These are phyloP conservation scores for Psittacus erithacus DNA, from an alignment of 2,113 vertebrate genomes.

Conservation along the genomic window DNA sequence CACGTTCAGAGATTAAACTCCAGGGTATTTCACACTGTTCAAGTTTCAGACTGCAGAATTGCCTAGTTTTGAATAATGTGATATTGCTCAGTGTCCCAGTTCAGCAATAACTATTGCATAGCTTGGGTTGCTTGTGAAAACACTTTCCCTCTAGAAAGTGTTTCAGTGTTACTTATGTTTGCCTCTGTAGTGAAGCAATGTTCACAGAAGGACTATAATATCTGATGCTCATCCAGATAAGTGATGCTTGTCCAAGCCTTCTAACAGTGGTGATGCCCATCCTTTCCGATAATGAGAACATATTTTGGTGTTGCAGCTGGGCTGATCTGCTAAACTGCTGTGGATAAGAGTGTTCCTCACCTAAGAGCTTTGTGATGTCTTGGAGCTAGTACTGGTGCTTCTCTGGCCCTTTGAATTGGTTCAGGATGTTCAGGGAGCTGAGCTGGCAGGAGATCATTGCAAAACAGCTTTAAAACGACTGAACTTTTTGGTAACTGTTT, in stretches of 20 bases:
- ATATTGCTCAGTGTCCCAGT: neutral
- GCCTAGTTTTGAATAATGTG: accelerated
- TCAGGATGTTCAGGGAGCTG: neutral
- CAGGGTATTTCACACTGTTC: neutral
- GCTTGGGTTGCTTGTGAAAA: neutral
- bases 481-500: neutral
- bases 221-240: neutral
- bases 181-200: neutral
- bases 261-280: neutral
- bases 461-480: neutral
- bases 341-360: neutral
- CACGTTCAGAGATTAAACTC: neutral
- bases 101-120: neutral
- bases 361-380: neutral
- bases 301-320: neutral
- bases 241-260: neutral
- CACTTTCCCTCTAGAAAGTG: neutral
- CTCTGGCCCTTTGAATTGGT: neutral
- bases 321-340: neutral
- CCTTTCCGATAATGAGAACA: neutral
- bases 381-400: neutral
- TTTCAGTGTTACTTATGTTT: neutral
- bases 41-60: neutral
- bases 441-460: neutral
- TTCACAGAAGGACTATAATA: neutral